Percentiles rank a stretch among this genome's conserved stretches.
These are phyloP conservation scores for Nibea coibor DNA, from an alignment of 2,113 vertebrate species.

Conservation along the genomic window DNA sequence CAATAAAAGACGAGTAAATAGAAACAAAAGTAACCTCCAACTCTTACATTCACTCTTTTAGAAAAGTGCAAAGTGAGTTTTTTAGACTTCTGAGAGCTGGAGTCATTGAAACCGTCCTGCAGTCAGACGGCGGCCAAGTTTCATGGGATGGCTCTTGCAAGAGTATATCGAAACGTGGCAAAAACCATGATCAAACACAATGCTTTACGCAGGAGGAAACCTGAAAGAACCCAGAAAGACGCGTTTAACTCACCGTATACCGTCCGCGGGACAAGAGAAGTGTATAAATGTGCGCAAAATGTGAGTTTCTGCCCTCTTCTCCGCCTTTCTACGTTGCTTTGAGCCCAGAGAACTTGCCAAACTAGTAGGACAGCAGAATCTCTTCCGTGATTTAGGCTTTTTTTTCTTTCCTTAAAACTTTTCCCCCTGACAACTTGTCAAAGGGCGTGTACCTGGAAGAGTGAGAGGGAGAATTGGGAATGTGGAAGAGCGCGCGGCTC, in stretches of 20 bases:
- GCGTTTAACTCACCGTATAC: slow-evolving; percentile 79
- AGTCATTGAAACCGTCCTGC: slow-evolving; percentile 51
- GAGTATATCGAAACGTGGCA: slow-evolving; percentile 83
- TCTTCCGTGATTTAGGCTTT: slow-evolving; percentile 86
- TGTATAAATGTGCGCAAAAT: slow-evolving; percentile 65
- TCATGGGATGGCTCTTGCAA: slow-evolving; percentile 61
- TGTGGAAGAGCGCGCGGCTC: slow-evolving; percentile 53
- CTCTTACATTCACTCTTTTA: background rate
- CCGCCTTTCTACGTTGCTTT: slow-evolving; percentile 71
- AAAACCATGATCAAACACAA: slow-evolving; percentile 41
- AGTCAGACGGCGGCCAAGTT: slow-evolving; percentile 38
- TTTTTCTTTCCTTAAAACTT: slow-evolving; percentile 70
- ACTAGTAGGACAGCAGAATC: slow-evolving; percentile 81
- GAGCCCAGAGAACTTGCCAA: slow-evolving; percentile 80
- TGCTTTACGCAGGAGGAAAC: slow-evolving; percentile 35
- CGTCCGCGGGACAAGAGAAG: slow-evolving; percentile 61
- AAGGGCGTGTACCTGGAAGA: slow-evolving; percentile 85
- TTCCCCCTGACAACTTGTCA: slow-evolving; percentile 81
- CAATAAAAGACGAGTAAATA: background rate
- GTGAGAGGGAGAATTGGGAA: slow-evolving; percentile 63
- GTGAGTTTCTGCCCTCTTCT: slow-evolving; percentile 63
- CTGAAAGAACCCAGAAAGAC: slow-evolving; percentile 16
- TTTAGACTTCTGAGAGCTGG: background rate
- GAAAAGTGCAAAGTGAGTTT: slow-evolving; percentile 48
- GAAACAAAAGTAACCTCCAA: background rate